Conservation (phyloP, 1,140 invertebrate species). For the Aethina tumida region DNA sequence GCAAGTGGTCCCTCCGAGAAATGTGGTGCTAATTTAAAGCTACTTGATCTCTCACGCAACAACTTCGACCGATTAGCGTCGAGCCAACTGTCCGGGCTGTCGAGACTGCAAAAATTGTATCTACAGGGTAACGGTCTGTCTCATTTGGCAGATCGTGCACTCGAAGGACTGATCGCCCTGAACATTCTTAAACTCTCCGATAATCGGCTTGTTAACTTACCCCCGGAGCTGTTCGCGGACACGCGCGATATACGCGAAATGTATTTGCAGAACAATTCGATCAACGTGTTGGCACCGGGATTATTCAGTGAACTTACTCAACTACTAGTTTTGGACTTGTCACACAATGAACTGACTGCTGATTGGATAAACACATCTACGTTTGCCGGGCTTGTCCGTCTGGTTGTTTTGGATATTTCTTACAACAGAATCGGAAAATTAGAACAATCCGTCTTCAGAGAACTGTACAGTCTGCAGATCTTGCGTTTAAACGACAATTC, state of each 20-base stretch:
- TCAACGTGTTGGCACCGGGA: slow-evolving; percentile 75
- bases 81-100: slow-evolving; percentile 57
- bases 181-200: slow-evolving; percentile 68
- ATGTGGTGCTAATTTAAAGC: slow-evolving; percentile 60
- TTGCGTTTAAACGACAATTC: slow-evolving; percentile 74
- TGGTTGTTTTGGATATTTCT: slow-evolving; percentile 73
- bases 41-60: slow-evolving; percentile 74
- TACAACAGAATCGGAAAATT: slow-evolving; percentile 70
- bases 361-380: slow-evolving; percentile 83
- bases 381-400: slow-evolving; percentile 68
- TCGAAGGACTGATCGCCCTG: slow-evolving; percentile 68
- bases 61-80: slow-evolving; percentile 69
- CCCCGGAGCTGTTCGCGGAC: slow-evolving; percentile 72
- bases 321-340: slow-evolving; percentile 71
- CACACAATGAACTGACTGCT: slow-evolving; percentile 73
- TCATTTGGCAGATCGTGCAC: slow-evolving; percentile 68
- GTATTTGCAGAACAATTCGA: slow-evolving; percentile 76
- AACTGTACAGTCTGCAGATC: slow-evolving; percentile 71
- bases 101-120: slow-evolving; percentile 48
- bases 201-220: slow-evolving; percentile 71
- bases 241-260: slow-evolving; percentile 72
- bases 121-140: slow-evolving; percentile 58
- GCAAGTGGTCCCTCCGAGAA: slow-evolving; percentile 48
- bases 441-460: slow-evolving; percentile 68
- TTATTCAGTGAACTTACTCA: slow-evolving; percentile 73